Evolutionary conservation across 2,797 vertebrate genomes (phyloP), one percentile per base, ranked within the genome.

Genomic region (Betta splendens): DNA sequence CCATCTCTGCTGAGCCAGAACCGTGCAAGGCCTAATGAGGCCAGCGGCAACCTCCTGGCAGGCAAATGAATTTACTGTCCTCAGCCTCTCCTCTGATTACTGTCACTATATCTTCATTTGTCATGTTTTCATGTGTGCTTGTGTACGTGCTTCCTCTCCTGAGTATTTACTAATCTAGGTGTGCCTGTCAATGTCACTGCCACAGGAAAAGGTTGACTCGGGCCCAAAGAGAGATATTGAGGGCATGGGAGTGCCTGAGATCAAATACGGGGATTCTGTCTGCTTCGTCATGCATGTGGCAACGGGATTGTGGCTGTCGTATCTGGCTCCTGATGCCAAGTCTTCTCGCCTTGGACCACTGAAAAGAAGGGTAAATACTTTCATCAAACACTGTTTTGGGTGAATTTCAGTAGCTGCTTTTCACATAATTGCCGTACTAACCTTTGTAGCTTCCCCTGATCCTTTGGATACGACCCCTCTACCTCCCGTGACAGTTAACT

Each of bases 241-340:
- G 31, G 97, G 97, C 67, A 99, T 99, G 97, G 96, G 96, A 17
- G 82, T 88, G 43, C 93, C 97, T 16, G 97, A 99, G 89, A 94
- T 99, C 77, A 99, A 99, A 77, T 99, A 99, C 0, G 97, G 97
- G 5, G 97, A 99, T 89, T 97, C 97, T 0, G 33, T 97, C 73
- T 99, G 97, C 84, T 98, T 98, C 78, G 80, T 99, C 57, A 96
- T 97, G 85, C 97, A 99, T 15, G 72, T 96, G 72, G 91, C 92
- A 45, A 94, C 95, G 2, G 94, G 95, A 35, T 90, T 98, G 45
- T 99, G 97, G 97, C 69, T 99, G 76, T 98, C 96, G 39, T 99
- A 98, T 88, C 93, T 92, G 90, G 92, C 97, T 3, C 97, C 95
- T 53, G 97, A 99, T 51, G 94, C 94, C 77, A 99, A 99, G 90